Base-by-base conservation (phyloP, 1,140 invertebrate species). In the Pantala flavescens region DNA sequence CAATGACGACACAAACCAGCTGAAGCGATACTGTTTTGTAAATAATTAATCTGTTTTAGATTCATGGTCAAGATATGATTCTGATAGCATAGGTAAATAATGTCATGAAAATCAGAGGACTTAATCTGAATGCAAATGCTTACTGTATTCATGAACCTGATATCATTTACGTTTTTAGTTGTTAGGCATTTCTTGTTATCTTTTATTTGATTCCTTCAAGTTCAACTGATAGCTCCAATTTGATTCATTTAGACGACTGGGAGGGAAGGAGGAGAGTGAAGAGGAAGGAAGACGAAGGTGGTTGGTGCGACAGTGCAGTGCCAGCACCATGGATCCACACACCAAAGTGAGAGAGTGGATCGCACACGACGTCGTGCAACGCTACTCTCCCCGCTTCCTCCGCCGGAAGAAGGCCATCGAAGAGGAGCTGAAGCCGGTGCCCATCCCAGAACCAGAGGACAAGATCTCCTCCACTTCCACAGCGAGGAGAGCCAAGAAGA, bases 311-410 rank as follows among this genome's bases (percentile, higher is more conserved):
- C 89, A 91, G 78, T 86, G 90, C 77, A 93, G 91, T 0, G 88
- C 86, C 14, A 93, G 91, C 71, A 78, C 79, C 0, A 88, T 94
- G 76, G 92, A 93, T 79, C 90, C 92, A 0, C 90, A 93, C 78
- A 90, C 91, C 14, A 93, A 93, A 84, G 92, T 94, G 2, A 86
- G 88, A 74, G 91, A 93, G 74, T 94, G 92, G 92, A 94, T 94
- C 77, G 87, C 90, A 2, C 86, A 91, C 77, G 90, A 90, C 83
- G 88, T 77, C 7, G 74, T 76, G 11, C 70, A 76, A 9, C 42
- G 88, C 80, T 90, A 88, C 79, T 90, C 90, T 21, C 90, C 90
- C 2, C 85, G 84, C 75, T 87, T 88, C 78, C 79, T 89, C 24
- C 82, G 87, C 74, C 84, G 83, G 73, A 83, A 81, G 0, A 79